Percentiles rank a stretch among this genome's conserved stretches.
These are phyloP conservation scores for Schlechtendalia chinensis DNA, from an alignment of 1,140 invertebrate genomes.

Conservation along the genomic window DNA sequence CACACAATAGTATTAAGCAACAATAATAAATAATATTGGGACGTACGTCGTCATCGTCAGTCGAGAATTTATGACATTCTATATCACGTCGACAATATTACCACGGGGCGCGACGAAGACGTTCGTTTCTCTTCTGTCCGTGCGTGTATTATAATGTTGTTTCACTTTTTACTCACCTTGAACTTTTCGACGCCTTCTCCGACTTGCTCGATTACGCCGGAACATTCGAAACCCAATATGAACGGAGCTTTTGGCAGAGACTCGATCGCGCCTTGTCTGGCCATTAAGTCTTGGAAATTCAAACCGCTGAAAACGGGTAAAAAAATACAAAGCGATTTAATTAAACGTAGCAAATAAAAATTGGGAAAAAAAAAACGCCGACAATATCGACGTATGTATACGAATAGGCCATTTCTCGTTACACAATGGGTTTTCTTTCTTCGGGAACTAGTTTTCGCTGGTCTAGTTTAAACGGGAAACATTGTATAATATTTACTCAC, in stretches of 20 bases:
- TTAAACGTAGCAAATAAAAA: too few species aligned
- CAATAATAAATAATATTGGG: too few species aligned
- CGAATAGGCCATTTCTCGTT: slow-evolving; percentile 1
- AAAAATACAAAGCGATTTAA: too few species aligned
- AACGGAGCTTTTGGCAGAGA: slow-evolving; percentile 81
- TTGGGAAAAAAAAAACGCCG: not conserved
- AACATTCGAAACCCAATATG: slow-evolving; percentile 84
- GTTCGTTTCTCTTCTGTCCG: too few species aligned
- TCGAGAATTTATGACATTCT: not conserved
- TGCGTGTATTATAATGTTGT: too few species aligned
- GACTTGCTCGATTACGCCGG: slow-evolving; percentile 78
- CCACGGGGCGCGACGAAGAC: too few species aligned
- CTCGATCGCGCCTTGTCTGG: slow-evolving; percentile 79
- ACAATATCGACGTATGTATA: slow-evolving; percentile 2
- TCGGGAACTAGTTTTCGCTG: too few species aligned
- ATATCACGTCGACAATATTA: not conserved
- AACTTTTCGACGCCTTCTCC: slow-evolving; percentile 79
- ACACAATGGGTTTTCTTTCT: not conserved
- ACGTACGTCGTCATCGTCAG: too few species aligned
- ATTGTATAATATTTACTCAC: not conserved
- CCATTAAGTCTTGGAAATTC: slow-evolving; percentile 84
- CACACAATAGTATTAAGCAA: too few species aligned
- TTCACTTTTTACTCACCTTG: slow-evolving; percentile 63
- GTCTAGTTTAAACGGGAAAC: not conserved
- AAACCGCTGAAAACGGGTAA: slow-evolving; percentile 64